These are phyloP conservation scores for Penaeus vannamei DNA, from an alignment of 1,140 invertebrate genomes.

Conservation along the genomic window DNA sequence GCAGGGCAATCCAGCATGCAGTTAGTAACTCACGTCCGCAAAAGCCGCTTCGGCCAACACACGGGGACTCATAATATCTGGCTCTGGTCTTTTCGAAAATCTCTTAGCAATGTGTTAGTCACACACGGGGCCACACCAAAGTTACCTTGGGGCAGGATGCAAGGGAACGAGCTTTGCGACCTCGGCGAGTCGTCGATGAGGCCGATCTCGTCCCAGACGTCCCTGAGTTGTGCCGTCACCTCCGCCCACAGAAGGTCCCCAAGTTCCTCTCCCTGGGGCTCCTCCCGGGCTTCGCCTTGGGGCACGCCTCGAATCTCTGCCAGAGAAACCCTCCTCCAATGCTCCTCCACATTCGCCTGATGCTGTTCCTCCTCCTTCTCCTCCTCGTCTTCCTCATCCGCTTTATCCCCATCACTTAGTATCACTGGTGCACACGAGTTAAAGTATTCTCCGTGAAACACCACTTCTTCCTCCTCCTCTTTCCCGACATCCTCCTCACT, in stretches of 20 bases:
- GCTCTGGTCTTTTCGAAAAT: neutral
- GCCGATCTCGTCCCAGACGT: constrained; percentile 60
- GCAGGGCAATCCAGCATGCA: no score
- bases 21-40: no score
- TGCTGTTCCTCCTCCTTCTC: no score
- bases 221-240: constrained; percentile 54
- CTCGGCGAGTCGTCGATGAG: constrained; percentile 49
- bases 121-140: no score
- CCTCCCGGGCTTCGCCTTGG: neutral
- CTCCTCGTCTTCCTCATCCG: no score
- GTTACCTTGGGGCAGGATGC: neutral
- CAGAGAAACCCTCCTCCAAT: no score
- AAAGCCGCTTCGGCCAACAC: neutral
- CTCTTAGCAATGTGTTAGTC: no score
- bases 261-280: neutral
- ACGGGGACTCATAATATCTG: neutral
- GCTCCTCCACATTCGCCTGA: no score
- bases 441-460: no score
- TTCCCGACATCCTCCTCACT: no score
- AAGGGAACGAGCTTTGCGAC: constrained; percentile 4
- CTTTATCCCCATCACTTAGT: constrained; percentile 8
- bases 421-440: neutral
- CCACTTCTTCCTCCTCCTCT: no score
- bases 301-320: no score
- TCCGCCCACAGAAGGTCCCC: constrained; percentile 47